These are phyloP conservation scores for Belgica antarctica DNA, from an alignment of 2,888 invertebrate species.

Conservation along the genomic window DNA sequence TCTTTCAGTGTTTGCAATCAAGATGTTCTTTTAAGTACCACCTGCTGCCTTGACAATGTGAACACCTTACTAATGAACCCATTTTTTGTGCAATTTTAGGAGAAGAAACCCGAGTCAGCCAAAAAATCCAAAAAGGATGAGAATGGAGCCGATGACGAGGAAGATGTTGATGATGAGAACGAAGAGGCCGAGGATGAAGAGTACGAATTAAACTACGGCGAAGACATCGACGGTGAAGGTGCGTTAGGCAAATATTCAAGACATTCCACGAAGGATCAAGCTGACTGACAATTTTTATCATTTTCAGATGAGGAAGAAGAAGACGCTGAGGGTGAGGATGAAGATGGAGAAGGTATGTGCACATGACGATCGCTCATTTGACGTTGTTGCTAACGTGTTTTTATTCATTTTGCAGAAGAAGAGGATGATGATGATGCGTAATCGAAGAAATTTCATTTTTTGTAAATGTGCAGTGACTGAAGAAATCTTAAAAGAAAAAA, in stretches of 20 bases:
- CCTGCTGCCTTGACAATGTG: too few species aligned
- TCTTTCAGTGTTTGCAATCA: too few species aligned
- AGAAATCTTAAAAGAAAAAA: conserved; percentile 41
- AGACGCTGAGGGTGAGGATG: conserved; percentile 26
- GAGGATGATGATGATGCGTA: conserved; percentile 40
- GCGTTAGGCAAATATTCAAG: neutral
- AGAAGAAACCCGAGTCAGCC: conserved; percentile 41
- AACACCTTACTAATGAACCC: neutral
- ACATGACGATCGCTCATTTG: neutral
- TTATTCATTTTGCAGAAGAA: conserved; percentile 21
- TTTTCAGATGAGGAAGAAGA: conserved; percentile 35
- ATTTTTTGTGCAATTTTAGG: conserved; percentile 23
- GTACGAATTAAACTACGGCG: conserved; percentile 39
- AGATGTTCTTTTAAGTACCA: too few species aligned
- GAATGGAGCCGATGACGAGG: conserved; percentile 41
- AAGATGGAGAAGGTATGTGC: conserved; percentile 39
- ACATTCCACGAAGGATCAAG: neutral
- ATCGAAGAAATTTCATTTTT: conserved; percentile 36
- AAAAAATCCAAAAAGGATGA: conserved; percentile 44
- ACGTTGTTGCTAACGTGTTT: neutral
- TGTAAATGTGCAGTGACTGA: conserved; percentile 44
- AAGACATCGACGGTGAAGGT: conserved; percentile 39
- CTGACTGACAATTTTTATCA: neutral
- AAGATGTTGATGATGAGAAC: conserved; percentile 40
- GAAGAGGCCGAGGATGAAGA: conserved; percentile 42